A percentile compares a stretch with the other conserved stretches of the same genome.
These are phyloP conservation scores for Branchipolynoe longqiensis DNA, from an alignment of 2,888 invertebrate genomes.

Conservation along the genomic window DNA sequence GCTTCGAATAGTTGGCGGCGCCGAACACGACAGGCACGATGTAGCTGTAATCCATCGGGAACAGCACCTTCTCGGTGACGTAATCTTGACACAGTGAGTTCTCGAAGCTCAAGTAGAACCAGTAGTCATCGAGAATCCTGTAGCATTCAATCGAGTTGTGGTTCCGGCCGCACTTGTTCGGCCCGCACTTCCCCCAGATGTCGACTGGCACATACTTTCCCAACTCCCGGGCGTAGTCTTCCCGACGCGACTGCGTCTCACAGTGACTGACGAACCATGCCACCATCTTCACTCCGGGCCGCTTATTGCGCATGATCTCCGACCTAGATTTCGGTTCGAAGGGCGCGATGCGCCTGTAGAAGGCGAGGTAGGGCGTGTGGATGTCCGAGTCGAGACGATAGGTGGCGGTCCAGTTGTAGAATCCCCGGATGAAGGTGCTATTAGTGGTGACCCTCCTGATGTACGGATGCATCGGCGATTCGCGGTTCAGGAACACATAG, in stretches of 20 bases:
- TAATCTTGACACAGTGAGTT: background rate
- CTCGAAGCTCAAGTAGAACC: background rate
- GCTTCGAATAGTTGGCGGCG: background rate
- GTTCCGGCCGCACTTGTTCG: background rate
- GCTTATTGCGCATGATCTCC: background rate
- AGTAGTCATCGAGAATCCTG: background rate
- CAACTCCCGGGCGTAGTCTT: slow-evolving; percentile 48
- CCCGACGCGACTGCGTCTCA: background rate
- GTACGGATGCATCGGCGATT: background rate
- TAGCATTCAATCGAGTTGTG: background rate
- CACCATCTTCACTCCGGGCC: background rate
- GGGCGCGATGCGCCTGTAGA: background rate
- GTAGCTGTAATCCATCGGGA: background rate
- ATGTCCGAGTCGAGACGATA: background rate
- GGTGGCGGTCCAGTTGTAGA: background rate
- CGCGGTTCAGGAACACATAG: background rate
- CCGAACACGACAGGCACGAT: background rate
- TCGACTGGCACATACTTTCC: slow-evolving; percentile 38
- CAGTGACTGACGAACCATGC: slow-evolving; percentile 60
- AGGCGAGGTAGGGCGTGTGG: background rate
- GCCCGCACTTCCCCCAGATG: slow-evolving; percentile 57
- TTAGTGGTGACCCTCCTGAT: background rate
- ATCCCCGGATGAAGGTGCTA: background rate
- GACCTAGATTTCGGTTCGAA: background rate
- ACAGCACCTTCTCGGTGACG: background rate